These are phyloP conservation scores for Drosophila athabasca DNA, from an alignment of 1,140 invertebrate species.

Conservation along the genomic window DNA sequence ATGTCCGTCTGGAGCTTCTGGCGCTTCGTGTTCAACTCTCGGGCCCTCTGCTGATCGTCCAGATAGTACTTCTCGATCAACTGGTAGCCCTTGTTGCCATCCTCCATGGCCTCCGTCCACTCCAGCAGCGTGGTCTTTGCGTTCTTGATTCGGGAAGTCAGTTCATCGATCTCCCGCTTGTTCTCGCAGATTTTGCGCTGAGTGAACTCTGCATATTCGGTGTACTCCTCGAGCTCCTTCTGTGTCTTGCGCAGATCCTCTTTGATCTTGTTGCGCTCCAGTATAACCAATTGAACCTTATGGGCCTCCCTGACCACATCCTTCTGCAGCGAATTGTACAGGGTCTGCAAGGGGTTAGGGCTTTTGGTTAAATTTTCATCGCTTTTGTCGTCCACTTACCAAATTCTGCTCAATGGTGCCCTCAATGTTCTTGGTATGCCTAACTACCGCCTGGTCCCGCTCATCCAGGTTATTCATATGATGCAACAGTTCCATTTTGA, in stretches of 20 bases:
- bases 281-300: slow-evolving; percentile 84
- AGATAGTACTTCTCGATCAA: slow-evolving; percentile 86
- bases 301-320: slow-evolving; percentile 86
- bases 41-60: slow-evolving; percentile 86
- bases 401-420: slow-evolving; percentile 84
- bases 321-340: slow-evolving; percentile 85
- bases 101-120: slow-evolving; percentile 86
- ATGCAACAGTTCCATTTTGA: slow-evolving; percentile 62
- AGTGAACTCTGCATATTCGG: slow-evolving; percentile 55
- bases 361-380: neutral
- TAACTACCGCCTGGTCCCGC: slow-evolving; percentile 68
- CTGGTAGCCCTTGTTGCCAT: slow-evolving; percentile 85
- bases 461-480: slow-evolving; percentile 60
- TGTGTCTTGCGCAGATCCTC: slow-evolving; percentile 76
- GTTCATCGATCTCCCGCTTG: slow-evolving; percentile 84
- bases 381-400: slow-evolving; percentile 56
- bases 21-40: slow-evolving; percentile 83
- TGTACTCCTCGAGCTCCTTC: slow-evolving; percentile 65
- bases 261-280: slow-evolving; percentile 83
- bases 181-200: slow-evolving; percentile 69
- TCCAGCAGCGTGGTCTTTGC: slow-evolving; percentile 85
- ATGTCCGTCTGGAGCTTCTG: slow-evolving; percentile 79
- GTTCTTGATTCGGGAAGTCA: slow-evolving; percentile 85
- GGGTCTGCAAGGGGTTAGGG: slow-evolving; percentile 63
- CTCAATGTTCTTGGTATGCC: slow-evolving; percentile 84